phyloP scores from a whole-genome alignment of 2,888 invertebrate species.

The Neoitamus cyanurus region DNA sequence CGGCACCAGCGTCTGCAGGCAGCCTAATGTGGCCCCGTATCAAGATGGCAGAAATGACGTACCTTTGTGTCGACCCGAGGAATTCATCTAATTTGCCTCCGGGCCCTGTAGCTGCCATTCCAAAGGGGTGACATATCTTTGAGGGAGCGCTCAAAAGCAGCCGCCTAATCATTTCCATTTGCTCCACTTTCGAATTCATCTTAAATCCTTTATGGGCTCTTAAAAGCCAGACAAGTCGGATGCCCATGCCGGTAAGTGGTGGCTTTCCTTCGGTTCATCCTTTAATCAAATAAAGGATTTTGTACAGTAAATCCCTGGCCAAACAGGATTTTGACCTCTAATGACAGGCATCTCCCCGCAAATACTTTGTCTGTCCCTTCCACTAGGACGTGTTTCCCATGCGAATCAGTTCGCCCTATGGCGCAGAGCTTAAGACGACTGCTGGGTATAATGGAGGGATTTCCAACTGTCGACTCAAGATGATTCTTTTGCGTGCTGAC shows the following conservation, averaged over 20 bases:
- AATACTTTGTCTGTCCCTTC: slow-evolving; percentile 44
- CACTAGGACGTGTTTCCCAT: slow-evolving; percentile 43
- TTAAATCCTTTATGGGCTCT: slow-evolving; percentile 43
- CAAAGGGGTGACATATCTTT: slow-evolving; percentile 43
- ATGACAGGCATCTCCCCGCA: slow-evolving; percentile 33
- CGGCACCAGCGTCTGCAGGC: not conserved
- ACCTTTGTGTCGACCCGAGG: slow-evolving; percentile 15
- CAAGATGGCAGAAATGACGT: slow-evolving; percentile 21
- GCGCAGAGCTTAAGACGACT: slow-evolving; percentile 15
- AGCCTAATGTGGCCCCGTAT: not conserved
- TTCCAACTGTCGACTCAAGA: slow-evolving; percentile 26
- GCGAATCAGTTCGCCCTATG: not conserved
- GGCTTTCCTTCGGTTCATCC: slow-evolving; percentile 40
- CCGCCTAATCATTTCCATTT: slow-evolving; percentile 41
- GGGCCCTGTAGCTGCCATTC: not conserved
- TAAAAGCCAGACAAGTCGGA: slow-evolving; percentile 40
- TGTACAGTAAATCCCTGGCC: slow-evolving; percentile 36
- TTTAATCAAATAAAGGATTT: slow-evolving; percentile 45
- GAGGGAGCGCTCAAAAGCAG: slow-evolving; percentile 19
- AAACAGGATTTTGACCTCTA: slow-evolving; percentile 47
- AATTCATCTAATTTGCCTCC: slow-evolving; percentile 36
- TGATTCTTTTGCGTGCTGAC: slow-evolving; percentile 41
- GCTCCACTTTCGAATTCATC: slow-evolving; percentile 34
- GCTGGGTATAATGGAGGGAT: slow-evolving; percentile 27
- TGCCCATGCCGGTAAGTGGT: slow-evolving; percentile 24